Conservation (phyloP, 1,140 invertebrate species). For the Planococcus citri region DNA sequence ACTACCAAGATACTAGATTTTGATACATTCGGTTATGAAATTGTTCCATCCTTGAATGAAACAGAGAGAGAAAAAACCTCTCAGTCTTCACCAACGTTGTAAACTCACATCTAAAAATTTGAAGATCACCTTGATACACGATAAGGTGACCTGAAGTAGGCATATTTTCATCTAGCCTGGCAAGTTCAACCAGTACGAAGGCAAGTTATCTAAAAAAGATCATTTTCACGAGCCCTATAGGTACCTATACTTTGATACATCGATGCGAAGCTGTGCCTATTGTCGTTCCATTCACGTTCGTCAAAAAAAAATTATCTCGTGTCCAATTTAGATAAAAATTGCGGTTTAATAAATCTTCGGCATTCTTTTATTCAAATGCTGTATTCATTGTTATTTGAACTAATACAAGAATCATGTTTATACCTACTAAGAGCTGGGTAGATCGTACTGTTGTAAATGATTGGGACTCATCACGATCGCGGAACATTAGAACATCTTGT, state of each 20-base stretch:
- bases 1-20: background rate
- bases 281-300: background rate
- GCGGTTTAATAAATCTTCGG: constrained; percentile 1
- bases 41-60: background rate
- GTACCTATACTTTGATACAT: background rate
- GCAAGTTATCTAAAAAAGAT: background rate
- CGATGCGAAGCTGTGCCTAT: no score
- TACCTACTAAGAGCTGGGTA: no score
- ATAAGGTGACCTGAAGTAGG: background rate
- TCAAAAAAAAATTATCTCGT: background rate
- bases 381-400: background rate
- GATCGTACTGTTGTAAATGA: background rate
- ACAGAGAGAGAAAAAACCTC: background rate
- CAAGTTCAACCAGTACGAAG: background rate
- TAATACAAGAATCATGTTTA: constrained; percentile 8
- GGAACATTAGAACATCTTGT: constrained; percentile 3
- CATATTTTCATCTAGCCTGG: background rate
- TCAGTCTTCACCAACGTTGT: background rate
- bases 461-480: background rate
- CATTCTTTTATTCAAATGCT: background rate
- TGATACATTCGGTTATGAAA: background rate
- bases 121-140: constrained; percentile 1
- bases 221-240: background rate
- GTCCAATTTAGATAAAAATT: background rate
- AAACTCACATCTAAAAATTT: background rate